Conservation (phyloP, 1,140 invertebrate genomes). For the Lutraria rhynchaena region DNA sequence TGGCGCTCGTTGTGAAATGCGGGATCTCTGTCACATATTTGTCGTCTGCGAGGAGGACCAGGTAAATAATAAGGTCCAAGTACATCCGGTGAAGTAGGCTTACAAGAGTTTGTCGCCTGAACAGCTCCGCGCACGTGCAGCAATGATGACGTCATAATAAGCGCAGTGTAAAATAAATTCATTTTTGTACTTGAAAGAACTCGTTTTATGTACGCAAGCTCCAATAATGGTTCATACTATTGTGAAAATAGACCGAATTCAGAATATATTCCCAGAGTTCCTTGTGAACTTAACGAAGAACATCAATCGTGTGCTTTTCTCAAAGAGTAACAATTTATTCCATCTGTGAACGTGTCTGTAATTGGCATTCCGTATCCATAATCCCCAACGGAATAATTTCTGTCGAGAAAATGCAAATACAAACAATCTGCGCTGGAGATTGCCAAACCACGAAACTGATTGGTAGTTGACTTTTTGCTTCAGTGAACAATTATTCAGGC, state of each 20-base stretch:
- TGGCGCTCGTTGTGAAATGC: conserved; percentile 22
- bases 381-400: conserved; percentile 18
- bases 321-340: conserved; percentile 9
- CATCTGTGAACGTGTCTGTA: conserved; percentile 22
- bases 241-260: no score
- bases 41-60: conserved; percentile 30
- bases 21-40: conserved; percentile 40
- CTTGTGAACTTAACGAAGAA: background rate
- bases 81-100: conserved; percentile 47
- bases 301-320: background rate
- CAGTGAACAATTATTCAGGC: no score
- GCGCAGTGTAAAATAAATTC: background rate
- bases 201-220: background rate
- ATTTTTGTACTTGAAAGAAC: no score
- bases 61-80: conserved; percentile 58
- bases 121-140: background rate
- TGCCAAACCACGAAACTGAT: no score
- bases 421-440: background rate
- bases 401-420: conserved; percentile 33
- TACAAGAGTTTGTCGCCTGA: conserved; percentile 18
- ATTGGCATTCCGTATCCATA: conserved; percentile 22
- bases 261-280: background rate
- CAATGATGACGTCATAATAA: background rate
- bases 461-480: no score
- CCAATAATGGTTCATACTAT: background rate